phyloP scores from a whole-genome alignment of 2,888 invertebrate genomes.

The Hesperia comma region DNA sequence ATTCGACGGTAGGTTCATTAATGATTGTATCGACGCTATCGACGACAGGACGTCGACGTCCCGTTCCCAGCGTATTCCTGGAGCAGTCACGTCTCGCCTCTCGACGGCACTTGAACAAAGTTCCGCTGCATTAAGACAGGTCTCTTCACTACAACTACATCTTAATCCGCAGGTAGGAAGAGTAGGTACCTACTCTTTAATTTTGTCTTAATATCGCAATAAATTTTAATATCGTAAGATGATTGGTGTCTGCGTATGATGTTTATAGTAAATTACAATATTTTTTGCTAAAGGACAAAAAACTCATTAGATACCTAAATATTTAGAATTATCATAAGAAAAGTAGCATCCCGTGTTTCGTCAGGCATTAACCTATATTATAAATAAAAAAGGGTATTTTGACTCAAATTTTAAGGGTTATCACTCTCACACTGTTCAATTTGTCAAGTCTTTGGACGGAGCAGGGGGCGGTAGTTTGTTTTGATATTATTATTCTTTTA shows the following conservation, averaged over 20 bases:
- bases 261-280: no score
- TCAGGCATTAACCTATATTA: no score
- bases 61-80: constrained; percentile 34
- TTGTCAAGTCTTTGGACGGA: constrained; percentile 39
- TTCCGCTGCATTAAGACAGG: constrained; percentile 44
- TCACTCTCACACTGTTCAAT: constrained; percentile 43
- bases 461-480: constrained; percentile 50
- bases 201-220: no score
- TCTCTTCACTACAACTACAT: constrained; percentile 38
- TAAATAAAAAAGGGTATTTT: no score
- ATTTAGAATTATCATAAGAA: no score
- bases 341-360: no score
- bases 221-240: no score
- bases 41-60: background rate
- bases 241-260: no score
- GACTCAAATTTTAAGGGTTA: background rate
- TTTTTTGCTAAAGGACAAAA: no score
- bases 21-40: constrained; percentile 25
- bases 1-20: constrained; percentile 16
- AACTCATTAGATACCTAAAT: no score
- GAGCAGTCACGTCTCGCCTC: constrained; percentile 71
- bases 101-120: constrained; percentile 62
- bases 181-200: no score
- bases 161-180: constrained; percentile 63
- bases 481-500: constrained; percentile 60